phyloP scores from a whole-genome alignment of 1,140 invertebrate species.

The Psix sp. region DNA sequence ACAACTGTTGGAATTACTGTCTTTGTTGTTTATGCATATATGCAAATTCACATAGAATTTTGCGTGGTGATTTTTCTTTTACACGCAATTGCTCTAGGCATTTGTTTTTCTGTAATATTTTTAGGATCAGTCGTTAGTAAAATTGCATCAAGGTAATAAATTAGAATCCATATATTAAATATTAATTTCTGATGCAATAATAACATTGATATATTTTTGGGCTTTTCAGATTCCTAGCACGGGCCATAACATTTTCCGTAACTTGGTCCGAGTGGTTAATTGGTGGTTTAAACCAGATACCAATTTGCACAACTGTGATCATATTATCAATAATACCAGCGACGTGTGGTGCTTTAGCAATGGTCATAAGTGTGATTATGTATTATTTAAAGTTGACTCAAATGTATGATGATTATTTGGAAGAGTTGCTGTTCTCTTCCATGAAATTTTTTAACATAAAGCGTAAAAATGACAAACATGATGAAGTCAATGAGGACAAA shows the following conservation, averaged over 20 bases:
- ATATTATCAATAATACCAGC: constrained; percentile 75
- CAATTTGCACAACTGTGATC: constrained; percentile 73
- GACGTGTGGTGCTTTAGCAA: constrained; percentile 78
- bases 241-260: constrained; percentile 75
- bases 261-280: constrained; percentile 79
- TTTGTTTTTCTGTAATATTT: constrained; percentile 77
- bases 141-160: constrained; percentile 77
- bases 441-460: constrained; percentile 61
- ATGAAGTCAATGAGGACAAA: constrained; percentile 37
- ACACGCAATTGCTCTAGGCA: constrained; percentile 72
- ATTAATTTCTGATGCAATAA: too few relatives aligned
- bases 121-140: constrained; percentile 79
- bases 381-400: constrained; percentile 42
- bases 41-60: constrained; percentile 64
- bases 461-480: constrained; percentile 28
- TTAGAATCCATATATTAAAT: constrained; percentile 14
- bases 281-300: constrained; percentile 77
- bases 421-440: constrained; percentile 77
- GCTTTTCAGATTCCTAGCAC: constrained; percentile 76
- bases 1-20: constrained; percentile 60
- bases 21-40: constrained; percentile 48
- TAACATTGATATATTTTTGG: too few relatives aligned
- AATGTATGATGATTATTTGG: constrained; percentile 80
- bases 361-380: constrained; percentile 73
- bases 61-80: constrained; percentile 75